Evolutionary conservation across 2,797 vertebrate genomes (phyloP).

Genomic region (Labeo calbasu): DNA sequence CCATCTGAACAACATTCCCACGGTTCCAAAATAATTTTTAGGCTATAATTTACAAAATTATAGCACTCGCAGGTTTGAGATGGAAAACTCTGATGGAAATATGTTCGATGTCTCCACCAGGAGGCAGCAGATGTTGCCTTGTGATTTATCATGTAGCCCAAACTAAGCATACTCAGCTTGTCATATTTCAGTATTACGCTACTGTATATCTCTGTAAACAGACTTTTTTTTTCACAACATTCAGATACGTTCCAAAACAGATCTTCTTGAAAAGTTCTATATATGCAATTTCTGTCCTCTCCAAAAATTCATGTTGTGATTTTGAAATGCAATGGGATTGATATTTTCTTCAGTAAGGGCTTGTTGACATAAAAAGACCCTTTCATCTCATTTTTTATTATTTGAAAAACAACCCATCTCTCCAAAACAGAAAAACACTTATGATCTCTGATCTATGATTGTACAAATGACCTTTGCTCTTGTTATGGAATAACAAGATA

Average conservation of each 20-base stretch:
- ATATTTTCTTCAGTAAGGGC: neutral
- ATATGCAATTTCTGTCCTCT: neutral
- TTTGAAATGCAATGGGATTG: neutral
- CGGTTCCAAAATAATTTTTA: neutral
- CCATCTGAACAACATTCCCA: neutral
- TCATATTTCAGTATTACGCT: neutral
- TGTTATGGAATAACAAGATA: neutral
- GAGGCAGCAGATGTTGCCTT: constrained; percentile 21
- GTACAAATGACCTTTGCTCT: constrained; percentile 26
- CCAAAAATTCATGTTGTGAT: neutral
- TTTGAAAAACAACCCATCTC: neutral
- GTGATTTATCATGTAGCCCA: neutral
- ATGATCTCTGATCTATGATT: constrained; percentile 4
- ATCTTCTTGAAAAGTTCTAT: neutral
- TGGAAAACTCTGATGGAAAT: constrained; percentile 9
- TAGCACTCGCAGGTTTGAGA: neutral
- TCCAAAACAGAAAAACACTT: neutral
- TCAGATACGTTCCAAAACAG: neutral
- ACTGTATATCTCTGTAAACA: neutral
- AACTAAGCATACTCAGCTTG: neutral
- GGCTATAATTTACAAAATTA: neutral
- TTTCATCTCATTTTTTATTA: neutral
- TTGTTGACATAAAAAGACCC: neutral
- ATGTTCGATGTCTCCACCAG: constrained; percentile 29
- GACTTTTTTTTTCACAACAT: neutral